Evolutionary conservation across 2,797 vertebrate species (phyloP).

Genomic region (Sebastolobus alascanus): DNA sequence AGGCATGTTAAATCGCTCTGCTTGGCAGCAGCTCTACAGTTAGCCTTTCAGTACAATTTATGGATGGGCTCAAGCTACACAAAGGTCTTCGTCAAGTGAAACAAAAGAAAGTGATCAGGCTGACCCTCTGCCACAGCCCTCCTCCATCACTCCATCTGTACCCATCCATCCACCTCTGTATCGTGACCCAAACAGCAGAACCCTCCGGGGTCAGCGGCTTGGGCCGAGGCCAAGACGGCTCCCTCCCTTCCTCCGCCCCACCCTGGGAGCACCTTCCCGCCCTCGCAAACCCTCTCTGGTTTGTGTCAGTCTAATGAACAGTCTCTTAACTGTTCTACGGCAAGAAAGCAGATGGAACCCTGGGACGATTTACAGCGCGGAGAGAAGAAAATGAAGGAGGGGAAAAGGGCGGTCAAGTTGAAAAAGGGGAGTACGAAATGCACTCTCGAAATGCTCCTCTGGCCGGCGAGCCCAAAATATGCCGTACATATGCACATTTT

Average conservation of each 20-base stretch:
- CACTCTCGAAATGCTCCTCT: constrained; percentile 42
- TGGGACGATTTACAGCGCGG: constrained; percentile 56
- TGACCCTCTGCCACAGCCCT: constrained; percentile 7
- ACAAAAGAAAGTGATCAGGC: constrained; percentile 41
- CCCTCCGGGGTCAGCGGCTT: constrained; percentile 31
- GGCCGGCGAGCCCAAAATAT: constrained; percentile 51
- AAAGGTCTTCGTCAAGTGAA: constrained; percentile 31
- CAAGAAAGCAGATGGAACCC: constrained; percentile 64
- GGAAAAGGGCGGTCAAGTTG: constrained; percentile 21
- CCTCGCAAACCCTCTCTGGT: constrained; percentile 61
- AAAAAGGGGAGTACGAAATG: constrained; percentile 34
- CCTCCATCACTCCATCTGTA: constrained; percentile 26
- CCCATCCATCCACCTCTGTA: constrained; percentile 17
- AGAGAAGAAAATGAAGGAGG: constrained; percentile 30
- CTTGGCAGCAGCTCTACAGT: constrained; percentile 31
- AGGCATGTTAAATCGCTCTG: constrained; percentile 17
- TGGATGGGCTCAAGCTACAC: constrained; percentile 18
- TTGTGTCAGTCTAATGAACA: constrained; percentile 74
- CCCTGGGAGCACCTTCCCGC: constrained; percentile 33
- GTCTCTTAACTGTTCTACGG: constrained; percentile 38
- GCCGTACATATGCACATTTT: constrained; percentile 70
- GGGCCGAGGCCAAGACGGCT: constrained; percentile 48
- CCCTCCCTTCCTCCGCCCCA: constrained; percentile 16
- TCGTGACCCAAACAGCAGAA: constrained; percentile 42
- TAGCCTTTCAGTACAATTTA: constrained; percentile 35